Conservation (phyloP, 2,888 invertebrate genomes). For the Drosophila merina region DNA sequence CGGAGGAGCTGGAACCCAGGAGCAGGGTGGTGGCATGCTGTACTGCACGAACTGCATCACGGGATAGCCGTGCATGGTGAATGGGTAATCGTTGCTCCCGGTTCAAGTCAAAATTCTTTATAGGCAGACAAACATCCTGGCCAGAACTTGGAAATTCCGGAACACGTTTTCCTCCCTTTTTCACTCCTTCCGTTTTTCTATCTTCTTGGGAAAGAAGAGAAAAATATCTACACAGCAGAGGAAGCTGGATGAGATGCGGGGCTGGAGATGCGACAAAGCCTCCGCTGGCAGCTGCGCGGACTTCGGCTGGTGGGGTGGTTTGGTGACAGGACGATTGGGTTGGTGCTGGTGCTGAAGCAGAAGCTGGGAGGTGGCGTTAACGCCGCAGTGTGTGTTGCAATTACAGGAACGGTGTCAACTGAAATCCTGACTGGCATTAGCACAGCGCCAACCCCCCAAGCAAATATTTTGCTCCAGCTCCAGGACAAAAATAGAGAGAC, state of each 20-base stretch:
- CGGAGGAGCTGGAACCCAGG: constrained; percentile 82
- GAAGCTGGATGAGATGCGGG: constrained; percentile 37
- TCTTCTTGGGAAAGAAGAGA: constrained; percentile 42
- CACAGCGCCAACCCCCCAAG: constrained; percentile 62
- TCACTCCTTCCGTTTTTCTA: constrained; percentile 17
- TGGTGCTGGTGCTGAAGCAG: constrained; percentile 30
- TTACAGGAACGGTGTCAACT: constrained; percentile 73
- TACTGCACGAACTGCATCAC: constrained; percentile 88
- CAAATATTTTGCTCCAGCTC: constrained; percentile 41
- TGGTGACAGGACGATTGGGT: constrained; percentile 14
- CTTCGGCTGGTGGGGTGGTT: constrained; percentile 22
- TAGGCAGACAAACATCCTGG: constrained; percentile 20
- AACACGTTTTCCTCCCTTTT: constrained; percentile 42
- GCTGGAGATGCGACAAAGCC: constrained; percentile 39
- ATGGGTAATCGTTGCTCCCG: constrained; percentile 5
- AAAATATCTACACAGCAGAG: constrained; percentile 75
- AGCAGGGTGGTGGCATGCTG: constrained; percentile 85
- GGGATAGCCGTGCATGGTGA: constrained; percentile 86
- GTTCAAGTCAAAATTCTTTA: not conserved
- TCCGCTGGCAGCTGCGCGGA: constrained; percentile 64
- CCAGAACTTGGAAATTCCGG: constrained; percentile 42
- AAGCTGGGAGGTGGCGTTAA: constrained; percentile 36
- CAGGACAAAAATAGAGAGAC: constrained; percentile 13
- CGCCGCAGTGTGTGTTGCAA: constrained; percentile 61
- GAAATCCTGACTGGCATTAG: constrained; percentile 73